phyloP scores from a whole-genome alignment of 2,113 vertebrate species.

The Oryzias celebensis region DNA sequence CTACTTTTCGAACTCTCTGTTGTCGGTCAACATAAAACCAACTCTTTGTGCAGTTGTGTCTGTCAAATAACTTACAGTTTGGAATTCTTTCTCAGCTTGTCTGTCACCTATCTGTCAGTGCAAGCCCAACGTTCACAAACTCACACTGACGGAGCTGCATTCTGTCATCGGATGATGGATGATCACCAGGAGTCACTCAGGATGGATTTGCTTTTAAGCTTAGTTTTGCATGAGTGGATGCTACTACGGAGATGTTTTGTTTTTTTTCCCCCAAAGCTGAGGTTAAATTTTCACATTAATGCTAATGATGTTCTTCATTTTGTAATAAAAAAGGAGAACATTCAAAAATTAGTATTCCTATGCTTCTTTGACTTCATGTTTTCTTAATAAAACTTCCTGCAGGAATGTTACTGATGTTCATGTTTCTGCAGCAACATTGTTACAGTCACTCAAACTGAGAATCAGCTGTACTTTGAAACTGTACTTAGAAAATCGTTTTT shows the following conservation, averaged over 20 bases:
- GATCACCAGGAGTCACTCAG: constrained; percentile 22
- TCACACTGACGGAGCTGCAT: constrained; percentile 12
- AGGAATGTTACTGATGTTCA: not conserved
- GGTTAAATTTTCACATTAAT: too few species aligned
- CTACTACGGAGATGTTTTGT: not conserved
- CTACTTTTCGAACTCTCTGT: constrained; percentile 10
- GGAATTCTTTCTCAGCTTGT: constrained; percentile 29
- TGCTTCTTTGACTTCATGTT: not conserved
- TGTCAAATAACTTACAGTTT: constrained; percentile 30
- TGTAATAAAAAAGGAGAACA: too few species aligned
- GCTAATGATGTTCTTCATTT: too few species aligned
- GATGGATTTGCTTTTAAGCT: constrained; percentile 12
- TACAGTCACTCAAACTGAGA: constrained; percentile 27
- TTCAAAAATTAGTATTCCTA: not conserved
- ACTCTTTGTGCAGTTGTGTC: constrained; percentile 14
- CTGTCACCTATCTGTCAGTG: constrained; percentile 10
- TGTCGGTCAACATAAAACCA: constrained; percentile 15
- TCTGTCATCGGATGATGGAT: constrained; percentile 37
- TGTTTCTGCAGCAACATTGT: constrained; percentile 18
- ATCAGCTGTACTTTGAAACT: constrained; percentile 36
- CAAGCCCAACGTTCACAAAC: constrained; percentile 17
- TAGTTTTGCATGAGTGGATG: constrained; percentile 14
- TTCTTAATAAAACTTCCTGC: constrained; percentile 1
- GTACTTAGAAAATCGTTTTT: constrained; percentile 34
- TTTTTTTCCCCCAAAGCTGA: constrained; percentile 4